Base-by-base conservation (phyloP, 2,113 vertebrate species). In the Coreoperca whiteheadi region DNA sequence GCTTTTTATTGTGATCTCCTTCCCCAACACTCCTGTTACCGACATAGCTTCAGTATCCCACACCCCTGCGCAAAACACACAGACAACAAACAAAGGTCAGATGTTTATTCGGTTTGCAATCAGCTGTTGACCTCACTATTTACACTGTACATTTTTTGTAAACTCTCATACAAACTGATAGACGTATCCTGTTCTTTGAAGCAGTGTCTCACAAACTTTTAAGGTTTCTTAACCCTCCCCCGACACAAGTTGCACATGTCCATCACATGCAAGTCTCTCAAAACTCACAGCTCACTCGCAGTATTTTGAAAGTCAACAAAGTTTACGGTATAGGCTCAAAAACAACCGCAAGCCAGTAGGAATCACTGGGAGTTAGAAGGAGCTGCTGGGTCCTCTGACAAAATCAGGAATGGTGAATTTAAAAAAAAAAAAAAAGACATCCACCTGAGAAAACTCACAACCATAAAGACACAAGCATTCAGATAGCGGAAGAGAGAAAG, bases 31-130 rank as follows among this genome's bases (percentile, higher is more conserved):
- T 88, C 67, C 90, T 61, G 39, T 71, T 12, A 84, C 32, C 11
- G 68, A 48, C 15, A 63, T 0, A 4, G 75, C 72, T 46, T 81
- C 61, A n/a, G 79, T 34, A 11, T 77, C 41, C 46, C 72, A 48
- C 6, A 75, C 28, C 20, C 75, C 90, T 93, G 51, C 54, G 56
- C 11, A 54, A 28, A 39, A 88, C 61, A 92, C 18, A 84, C 28
- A 85, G 25, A 81, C 2, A 53, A 12, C 39, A 77, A 54, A 54
- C 48, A 83, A 28, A 1, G 18, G 6, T 87, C 59, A 74, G 15
- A 28, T 54, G 2, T 39, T 64, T 5, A 30, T 69, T 48, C 6
- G 7, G 8, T 41, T 66, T 81, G 21, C 25, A 23, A 30, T 4
- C 32, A 23, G 21, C 2, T 57, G 34, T 15, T 51, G 16, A 74